Evolutionary conservation across 2,797 vertebrate genomes (phyloP), one percentile per base, ranked within the genome.

Genomic region (Hippoglossus hippoglossus): DNA sequence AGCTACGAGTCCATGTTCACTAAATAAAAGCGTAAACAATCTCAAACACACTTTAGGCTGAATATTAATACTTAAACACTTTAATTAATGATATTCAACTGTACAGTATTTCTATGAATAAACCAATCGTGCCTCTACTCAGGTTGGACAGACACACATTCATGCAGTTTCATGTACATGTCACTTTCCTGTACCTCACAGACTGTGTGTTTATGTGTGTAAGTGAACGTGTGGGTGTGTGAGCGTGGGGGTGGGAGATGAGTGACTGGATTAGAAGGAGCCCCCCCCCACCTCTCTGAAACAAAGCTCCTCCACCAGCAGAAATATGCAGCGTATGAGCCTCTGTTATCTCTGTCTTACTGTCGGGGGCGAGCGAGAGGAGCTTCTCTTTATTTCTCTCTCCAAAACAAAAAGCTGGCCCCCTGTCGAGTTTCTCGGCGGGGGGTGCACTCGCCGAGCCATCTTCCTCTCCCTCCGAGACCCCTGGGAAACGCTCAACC

Each of bases 401-500:
- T 58, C 71, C 72, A 64, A 83, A 90, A 91, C 84, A 89, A 85
- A 91, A 89, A 88, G 71, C 80, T 3, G 73, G 60, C 73, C 89
- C 87, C 91, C 89, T 51, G 87, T 71, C 16, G 84, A 75, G 86
- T 7, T 49, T 67, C 83, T 80, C 78, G 13, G 80, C 47, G 39
- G 80, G 92, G 81, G 77, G 46, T 58, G 69, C 67, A 68, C 83
- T 88, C 64, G 22, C 54, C 8, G 73, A 80, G 53, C 79, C 73
- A 64, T 83, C 82, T 81, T 85, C 84, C 74, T 80, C 81, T 89
- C 82, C 70, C 83, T 89, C 80, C 16, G 67, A 90, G 79, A 87
- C 86, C 87, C 87, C 65, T 73, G 85, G 87, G 90, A 93, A 84
- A 85, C 69, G 15, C 81, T 89, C 81, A 78, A 25, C 56, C 73